Base-by-base conservation (phyloP, 2,797 vertebrate genomes). In the Smutsia temminckii region DNA sequence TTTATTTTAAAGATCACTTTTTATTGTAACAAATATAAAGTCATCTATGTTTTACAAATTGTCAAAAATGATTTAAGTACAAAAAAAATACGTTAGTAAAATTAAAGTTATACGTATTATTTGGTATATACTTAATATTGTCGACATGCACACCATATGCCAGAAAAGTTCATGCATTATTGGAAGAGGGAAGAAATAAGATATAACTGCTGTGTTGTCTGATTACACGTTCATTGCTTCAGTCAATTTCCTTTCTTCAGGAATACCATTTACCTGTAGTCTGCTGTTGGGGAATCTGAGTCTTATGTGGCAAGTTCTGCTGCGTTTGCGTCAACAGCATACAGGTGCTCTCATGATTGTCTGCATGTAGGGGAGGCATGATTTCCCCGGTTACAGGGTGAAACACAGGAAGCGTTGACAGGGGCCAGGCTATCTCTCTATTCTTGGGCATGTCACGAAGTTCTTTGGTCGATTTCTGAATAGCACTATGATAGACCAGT, bases 191-290 rank as follows among this genome's bases (percentile, higher is more conserved):
- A 94, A 92, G 85, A 93, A 95, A 74, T 42, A 66, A 85, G 89
- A 92, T 23, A 5, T 27, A 72, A 8, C 40, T 57, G 92, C 55
- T 92, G 74, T 85, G 53, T 57, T 90, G 95, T 98, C 71, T 79
- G 92, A 88, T 99, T 99, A 99, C 98, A 99, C 98, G 98, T 99
- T 99, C 96, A 99, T 98, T 11, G 99, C 99, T 98, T 99, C 99
- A 0, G 99, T 99, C 97, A 99, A 99, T 95, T 99, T 99, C 95
- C 99, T 98, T 97, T 99, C 99, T 98, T 99, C 99, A 99, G 99
- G 99, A 99, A 99, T 99, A 99, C 99, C 99, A 99, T 99, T 99
- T 99, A 99, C 99, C 99, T 98, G 99, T 98, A 94, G 99, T 99
- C 97, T 99, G 99, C 96, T 99, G 99, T 97, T 99, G 99, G 95